Conservation (phyloP, 1,140 invertebrate species). For the Pemphigus obesinymphae region DNA sequence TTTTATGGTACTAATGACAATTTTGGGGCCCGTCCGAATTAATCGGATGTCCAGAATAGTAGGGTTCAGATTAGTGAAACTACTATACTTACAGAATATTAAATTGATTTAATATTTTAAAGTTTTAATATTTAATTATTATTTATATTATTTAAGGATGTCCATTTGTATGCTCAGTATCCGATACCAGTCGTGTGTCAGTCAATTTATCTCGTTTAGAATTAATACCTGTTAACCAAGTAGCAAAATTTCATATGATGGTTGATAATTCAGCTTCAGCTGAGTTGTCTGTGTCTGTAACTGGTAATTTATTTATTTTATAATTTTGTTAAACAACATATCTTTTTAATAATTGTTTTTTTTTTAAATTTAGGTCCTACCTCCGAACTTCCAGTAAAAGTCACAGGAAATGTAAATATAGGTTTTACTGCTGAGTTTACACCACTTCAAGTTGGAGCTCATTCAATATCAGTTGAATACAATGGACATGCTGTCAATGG, state of each 20-base stretch:
- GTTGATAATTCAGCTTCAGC: slow-evolving; percentile 69
- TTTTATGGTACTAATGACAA: no score
- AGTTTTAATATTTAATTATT: not conserved
- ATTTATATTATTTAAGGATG: slow-evolving; percentile 60
- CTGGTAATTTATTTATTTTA: slow-evolving; percentile 54
- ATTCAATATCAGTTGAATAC: slow-evolving; percentile 84
- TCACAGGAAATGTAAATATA: slow-evolving; percentile 79
- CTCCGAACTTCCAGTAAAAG: slow-evolving; percentile 76
- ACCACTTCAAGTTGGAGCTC: slow-evolving; percentile 81
- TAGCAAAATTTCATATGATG: slow-evolving; percentile 82
- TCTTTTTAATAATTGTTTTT: not conserved
- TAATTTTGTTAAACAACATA: not conserved
- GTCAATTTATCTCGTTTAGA: slow-evolving; percentile 75
- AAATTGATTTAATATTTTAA: not conserved
- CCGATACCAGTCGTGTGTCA: slow-evolving; percentile 73
- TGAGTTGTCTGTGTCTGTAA: slow-evolving; percentile 81
- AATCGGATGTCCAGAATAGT: no score
- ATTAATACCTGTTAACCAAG: slow-evolving; percentile 79
- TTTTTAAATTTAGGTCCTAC: slow-evolving; percentile 57
- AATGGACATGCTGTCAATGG: slow-evolving; percentile 84
- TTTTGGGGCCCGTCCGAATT: no score
- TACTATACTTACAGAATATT: no score
- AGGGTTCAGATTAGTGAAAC: no score
- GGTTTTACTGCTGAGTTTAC: slow-evolving; percentile 88
- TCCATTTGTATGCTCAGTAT: slow-evolving; percentile 79